phyloP scores from a whole-genome alignment of 1,140 invertebrate species.

The Meloidogyne chitwoodi region DNA sequence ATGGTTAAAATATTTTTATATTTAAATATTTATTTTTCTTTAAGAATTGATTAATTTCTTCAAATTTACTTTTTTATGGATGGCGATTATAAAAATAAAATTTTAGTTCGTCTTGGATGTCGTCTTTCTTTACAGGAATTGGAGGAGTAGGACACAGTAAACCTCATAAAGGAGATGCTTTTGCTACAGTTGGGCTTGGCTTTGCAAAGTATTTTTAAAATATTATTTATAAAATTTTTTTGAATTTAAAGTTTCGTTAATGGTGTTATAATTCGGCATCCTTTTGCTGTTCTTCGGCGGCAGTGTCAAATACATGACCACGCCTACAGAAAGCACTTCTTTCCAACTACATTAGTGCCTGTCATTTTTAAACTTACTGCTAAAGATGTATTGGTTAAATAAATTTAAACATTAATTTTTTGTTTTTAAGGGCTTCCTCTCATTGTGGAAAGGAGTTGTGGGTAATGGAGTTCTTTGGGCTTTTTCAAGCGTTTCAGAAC shows the following conservation, averaged over 20 bases:
- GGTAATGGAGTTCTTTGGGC: constrained; percentile 40
- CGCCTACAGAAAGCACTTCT: constrained; percentile 9
- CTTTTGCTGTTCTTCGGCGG: constrained; percentile 21
- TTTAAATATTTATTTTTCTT: not conserved
- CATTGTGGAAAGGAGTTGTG: constrained; percentile 42
- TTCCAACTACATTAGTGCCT: constrained; percentile 20
- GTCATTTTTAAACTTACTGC: constrained; percentile 17
- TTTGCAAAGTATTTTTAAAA: constrained; percentile 6
- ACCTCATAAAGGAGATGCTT: constrained; percentile 13
- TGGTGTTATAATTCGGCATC: constrained; percentile 21
- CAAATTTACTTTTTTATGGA: not conserved
- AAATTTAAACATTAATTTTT: not conserved
- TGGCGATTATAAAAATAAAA: no score
- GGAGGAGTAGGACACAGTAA: not conserved
- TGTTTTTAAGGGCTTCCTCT: constrained; percentile 29
- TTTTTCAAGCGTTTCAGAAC: constrained; percentile 26
- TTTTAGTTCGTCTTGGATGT: not conserved
- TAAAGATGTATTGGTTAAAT: constrained; percentile 14
- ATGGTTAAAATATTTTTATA: not conserved
- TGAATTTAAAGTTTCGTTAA: constrained; percentile 26
- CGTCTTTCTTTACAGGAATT: not conserved
- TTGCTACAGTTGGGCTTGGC: constrained; percentile 10
- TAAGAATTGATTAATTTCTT: not conserved
- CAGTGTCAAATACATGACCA: constrained; percentile 31
- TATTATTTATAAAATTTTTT: not conserved